Evolutionary conservation across 2,113 vertebrate genomes (phyloP), one percentile per base, ranked within the genome.

Genomic region (Leucosticte australis): DNA sequence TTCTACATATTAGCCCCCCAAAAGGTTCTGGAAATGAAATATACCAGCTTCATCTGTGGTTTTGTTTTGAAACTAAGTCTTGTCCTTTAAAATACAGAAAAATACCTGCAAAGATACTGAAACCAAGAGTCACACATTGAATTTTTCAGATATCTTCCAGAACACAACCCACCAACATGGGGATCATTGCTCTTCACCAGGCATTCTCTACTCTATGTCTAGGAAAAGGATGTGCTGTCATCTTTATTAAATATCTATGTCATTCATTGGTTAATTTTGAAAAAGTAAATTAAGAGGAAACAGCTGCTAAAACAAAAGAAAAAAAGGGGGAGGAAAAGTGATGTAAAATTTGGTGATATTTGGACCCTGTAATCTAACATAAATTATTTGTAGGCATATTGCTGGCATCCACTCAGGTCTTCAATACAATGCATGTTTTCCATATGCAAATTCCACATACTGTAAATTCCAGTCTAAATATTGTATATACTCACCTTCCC

Each of bases 121-220:
- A 67, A 63, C 18, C 30, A 87, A 79, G 13, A 92, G 18, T 5
- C 21, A 20, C 0, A 0, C 5, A 69, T 0, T 64, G 9, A 13
- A 49, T 79, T 42, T 77, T 80, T 57, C 26, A 44, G 15, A 1
- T 30, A 28, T 26, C 30, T 75, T 84, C 62, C 44, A 87, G 19
- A 91, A 75, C 22, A 84, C 20, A 56, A 13, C 3, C 13, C 64
- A 23, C 13, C 16, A 75, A n/a, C 13, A 21, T 0, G 0, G 33
- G 22, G 9, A 26, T 39, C n/a, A 70, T 42, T 89, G 15, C 22
- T 70, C 17, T 81, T 91, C 56, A 63, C 10, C 18, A 23, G 13
- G 11, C 23, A 73, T 41, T 83, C 31, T 65, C 31, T 57, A 11
- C 16, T 75, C 31, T 37, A 4, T 37, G 27, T 33, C 23, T 59